Evolutionary conservation across 1,140 invertebrate genomes (phyloP).

Genomic region (Pogonus chalceus): DNA sequence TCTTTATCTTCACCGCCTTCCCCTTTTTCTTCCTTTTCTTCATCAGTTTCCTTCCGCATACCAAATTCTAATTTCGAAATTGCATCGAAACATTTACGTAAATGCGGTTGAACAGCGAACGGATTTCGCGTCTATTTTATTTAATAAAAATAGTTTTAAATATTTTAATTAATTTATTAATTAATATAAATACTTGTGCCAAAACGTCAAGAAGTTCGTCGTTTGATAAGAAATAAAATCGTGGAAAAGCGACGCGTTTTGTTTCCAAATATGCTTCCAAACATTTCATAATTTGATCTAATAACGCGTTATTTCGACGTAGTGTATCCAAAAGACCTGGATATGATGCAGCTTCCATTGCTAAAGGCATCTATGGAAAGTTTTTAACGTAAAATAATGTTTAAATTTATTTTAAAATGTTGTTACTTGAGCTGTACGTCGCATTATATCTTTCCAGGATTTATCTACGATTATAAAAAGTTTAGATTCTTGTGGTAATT

Average conservation of each 20-base stretch:
- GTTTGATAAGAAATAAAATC: conserved; percentile 90
- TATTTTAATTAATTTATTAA: neutral
- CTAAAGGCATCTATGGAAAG: conserved; percentile 52
- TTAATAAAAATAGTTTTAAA: neutral
- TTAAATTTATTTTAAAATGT: neutral
- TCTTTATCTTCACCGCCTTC: conserved; percentile 20
- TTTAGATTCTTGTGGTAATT: conserved; percentile 73
- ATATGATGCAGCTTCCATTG: conserved; percentile 55
- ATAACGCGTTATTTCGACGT: conserved; percentile 60
- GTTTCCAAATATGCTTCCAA: conserved; percentile 74
- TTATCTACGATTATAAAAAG: conserved; percentile 77
- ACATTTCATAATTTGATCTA: conserved; percentile 75
- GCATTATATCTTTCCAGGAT: conserved; percentile 78
- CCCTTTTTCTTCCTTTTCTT: conserved; percentile 42
- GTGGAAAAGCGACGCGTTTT: conserved; percentile 80
- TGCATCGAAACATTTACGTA: conserved; percentile 84
- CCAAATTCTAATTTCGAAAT: conserved; percentile 72
- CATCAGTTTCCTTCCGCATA: conserved; percentile 34
- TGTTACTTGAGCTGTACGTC: conserved; percentile 52
- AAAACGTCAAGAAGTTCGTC: conserved; percentile 88
- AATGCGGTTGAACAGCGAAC: conserved; percentile 76
- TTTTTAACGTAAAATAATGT: neutral
- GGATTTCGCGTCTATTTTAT: conserved; percentile 61
- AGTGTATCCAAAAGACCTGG: conserved; percentile 59
- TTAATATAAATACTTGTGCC: conserved; percentile 54